A percentile compares a stretch with the other conserved stretches of the same genome.
phyloP scores from a whole-genome alignment of 2,888 invertebrate species.

The Herminia tarsipennalis region DNA sequence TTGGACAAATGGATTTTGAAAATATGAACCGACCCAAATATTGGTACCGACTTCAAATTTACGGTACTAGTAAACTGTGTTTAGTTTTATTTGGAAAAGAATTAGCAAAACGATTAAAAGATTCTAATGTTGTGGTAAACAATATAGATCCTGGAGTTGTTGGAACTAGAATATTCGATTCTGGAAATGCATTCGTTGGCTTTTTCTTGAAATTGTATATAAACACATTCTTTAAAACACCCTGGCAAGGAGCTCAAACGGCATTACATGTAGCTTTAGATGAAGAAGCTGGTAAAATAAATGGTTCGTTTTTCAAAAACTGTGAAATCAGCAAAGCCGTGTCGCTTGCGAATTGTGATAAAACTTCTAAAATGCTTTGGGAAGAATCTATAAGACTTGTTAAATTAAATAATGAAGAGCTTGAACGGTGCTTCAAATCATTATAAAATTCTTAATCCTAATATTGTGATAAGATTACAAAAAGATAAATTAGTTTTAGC shows the following conservation, averaged over 20 bases:
- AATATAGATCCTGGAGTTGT: slow-evolving; percentile 94
- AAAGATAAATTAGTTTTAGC: too few species aligned
- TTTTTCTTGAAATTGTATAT: slow-evolving; percentile 81
- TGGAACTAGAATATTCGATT: slow-evolving; percentile 89
- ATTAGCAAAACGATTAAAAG: slow-evolving; percentile 86
- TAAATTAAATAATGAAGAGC: slow-evolving; percentile 86
- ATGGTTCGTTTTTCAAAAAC: slow-evolving; percentile 90
- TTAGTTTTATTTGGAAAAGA: slow-evolving; percentile 89
- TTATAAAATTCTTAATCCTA: not conserved
- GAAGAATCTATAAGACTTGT: slow-evolving; percentile 66
- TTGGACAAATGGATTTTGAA: slow-evolving; percentile 87
- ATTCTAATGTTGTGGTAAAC: slow-evolving; percentile 89
- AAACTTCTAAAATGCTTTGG: slow-evolving; percentile 45
- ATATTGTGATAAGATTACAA: too few species aligned
- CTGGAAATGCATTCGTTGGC: slow-evolving; percentile 69
- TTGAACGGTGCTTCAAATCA: slow-evolving; percentile 73
- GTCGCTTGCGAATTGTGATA: slow-evolving; percentile 84
- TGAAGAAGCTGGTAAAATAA: slow-evolving; percentile 76
- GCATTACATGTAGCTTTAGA: slow-evolving; percentile 87
- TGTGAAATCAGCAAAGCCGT: slow-evolving; percentile 85
- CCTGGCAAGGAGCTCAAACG: slow-evolving; percentile 91
- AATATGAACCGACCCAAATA: slow-evolving; percentile 85
- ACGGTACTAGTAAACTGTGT: slow-evolving; percentile 88
- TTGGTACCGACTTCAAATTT: slow-evolving; percentile 71
- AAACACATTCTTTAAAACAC: slow-evolving; percentile 86